phyloP scores from a whole-genome alignment of 2,797 vertebrate species.

The Falco peregrinus region DNA sequence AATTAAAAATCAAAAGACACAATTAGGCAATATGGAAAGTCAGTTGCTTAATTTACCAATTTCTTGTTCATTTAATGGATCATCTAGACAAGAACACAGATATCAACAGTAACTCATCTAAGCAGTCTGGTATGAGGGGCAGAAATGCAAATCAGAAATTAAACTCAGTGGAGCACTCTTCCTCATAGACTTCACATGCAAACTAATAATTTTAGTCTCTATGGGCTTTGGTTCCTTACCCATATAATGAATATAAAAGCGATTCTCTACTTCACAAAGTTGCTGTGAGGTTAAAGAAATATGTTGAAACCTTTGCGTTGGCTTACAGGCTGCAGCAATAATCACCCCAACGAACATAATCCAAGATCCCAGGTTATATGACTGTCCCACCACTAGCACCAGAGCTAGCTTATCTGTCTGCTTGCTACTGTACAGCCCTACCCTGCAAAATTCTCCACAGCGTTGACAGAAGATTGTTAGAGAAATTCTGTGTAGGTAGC shows the following conservation, averaged over 20 bases:
- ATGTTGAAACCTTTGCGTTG: background rate
- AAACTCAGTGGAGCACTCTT: background rate
- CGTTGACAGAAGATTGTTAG: background rate
- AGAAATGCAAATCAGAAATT: background rate
- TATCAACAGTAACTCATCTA: background rate
- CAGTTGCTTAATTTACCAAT: background rate
- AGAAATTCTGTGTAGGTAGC: background rate
- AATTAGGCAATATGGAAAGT: background rate
- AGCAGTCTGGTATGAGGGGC: background rate
- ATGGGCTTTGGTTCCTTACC: background rate
- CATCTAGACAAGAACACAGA: background rate
- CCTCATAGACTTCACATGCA: background rate
- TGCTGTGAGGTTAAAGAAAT: background rate
- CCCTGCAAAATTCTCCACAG: background rate
- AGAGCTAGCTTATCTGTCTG: background rate
- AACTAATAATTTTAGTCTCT: background rate
- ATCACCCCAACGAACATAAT: background rate
- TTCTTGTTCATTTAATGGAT: background rate
- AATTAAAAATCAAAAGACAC: background rate
- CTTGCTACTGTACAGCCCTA: background rate
- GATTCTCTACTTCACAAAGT: background rate
- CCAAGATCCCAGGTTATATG: background rate
- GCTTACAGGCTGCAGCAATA: background rate
- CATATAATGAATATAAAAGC: background rate
- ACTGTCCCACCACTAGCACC: background rate